Evolutionary conservation across 2,888 invertebrate species (phyloP), one percentile per base, ranked within the genome.

Genomic region (Argyresthia goedartella): DNA sequence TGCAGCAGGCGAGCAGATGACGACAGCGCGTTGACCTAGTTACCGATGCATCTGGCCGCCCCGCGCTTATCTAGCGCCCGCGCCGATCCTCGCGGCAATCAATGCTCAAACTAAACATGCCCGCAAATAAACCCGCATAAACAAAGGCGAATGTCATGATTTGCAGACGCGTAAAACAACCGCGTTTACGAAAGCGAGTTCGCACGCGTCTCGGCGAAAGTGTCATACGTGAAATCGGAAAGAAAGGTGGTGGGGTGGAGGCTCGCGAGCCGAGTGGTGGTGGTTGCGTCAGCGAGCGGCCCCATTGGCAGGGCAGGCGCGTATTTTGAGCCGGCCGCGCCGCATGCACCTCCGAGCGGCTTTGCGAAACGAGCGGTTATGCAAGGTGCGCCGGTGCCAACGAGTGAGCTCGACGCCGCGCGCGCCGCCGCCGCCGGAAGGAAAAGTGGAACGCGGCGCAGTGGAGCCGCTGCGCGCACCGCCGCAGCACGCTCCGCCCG

Each of bases 391-490:
- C 76, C 79, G 81, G 77, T 86, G 86, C 86, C 86, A 85, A 84
- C 81, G 81, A 81, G 82, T 6, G 25, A 25, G 25, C 25, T 25
- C 75, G 67, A 64, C 67, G 70, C 69, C 70, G 25, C 44, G 14
- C 49, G 43, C 53, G 43, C 76, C 34, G 45, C 7, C 75, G 66
- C 68, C 70, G 70, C 79, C 84, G 86, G 84, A 85, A 84, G 85
- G 82, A 85, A 84, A 85, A 86, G 85, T 86, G 81, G 86, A 86
- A 82, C 85, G 81, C 74, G 73, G 64, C 80, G 81, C 85, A 84
- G 82, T 85, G 84, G 77, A 69, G 68, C 71, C 74, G 73, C 75
- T 78, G 82, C 82, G 76, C 79, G 82, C 84, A 80, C 74, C 81
- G 77, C 63, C 71, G 75, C 72, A 76, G 66, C 85, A 85, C 85